Conservation (phyloP, 1,140 invertebrate species). For the Pseudomyrmex flavicornis region DNA sequence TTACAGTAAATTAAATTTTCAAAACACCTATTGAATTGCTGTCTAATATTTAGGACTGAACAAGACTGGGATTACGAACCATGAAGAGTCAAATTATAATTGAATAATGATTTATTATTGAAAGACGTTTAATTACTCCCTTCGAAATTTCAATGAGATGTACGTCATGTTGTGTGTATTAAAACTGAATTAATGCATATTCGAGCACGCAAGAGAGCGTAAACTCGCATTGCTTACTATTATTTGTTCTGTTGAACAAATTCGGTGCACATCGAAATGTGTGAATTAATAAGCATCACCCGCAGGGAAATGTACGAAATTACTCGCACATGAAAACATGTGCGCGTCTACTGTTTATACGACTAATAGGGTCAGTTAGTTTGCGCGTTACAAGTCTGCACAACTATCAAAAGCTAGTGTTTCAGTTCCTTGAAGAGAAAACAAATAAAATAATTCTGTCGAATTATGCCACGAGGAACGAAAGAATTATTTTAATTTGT, state of each 20-base stretch:
- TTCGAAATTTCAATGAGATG: constrained; percentile 29
- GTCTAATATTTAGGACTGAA: not conserved
- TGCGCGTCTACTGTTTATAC: constrained; percentile 21
- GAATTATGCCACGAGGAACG: not conserved
- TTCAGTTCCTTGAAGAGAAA: constrained; percentile 22
- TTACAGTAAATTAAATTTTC: too few species aligned
- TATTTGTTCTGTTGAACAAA: constrained; percentile 60
- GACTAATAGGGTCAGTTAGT: constrained; percentile 33
- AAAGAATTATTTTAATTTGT: too few species aligned
- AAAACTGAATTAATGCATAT: constrained; percentile 54
- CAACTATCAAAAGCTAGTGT: constrained; percentile 1
- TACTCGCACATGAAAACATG: constrained; percentile 40
- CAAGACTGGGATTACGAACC: not conserved
- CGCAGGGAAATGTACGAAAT: constrained; percentile 51
- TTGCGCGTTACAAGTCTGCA: not conserved
- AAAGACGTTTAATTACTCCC: constrained; percentile 39
- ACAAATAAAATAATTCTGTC: not conserved
- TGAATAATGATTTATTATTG: constrained; percentile 8
- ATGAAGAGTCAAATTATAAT: not conserved
- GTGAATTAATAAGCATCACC: constrained; percentile 65
- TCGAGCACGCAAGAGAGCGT: not conserved
- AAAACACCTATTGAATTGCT: too few species aligned
- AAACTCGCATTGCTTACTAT: constrained; percentile 56
- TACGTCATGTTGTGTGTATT: constrained; percentile 24
- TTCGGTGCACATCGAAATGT: constrained; percentile 31